Evolutionary conservation across 2,888 invertebrate species (phyloP), one percentile per base, ranked within the genome.

Genomic region (Tortrix viridana): DNA sequence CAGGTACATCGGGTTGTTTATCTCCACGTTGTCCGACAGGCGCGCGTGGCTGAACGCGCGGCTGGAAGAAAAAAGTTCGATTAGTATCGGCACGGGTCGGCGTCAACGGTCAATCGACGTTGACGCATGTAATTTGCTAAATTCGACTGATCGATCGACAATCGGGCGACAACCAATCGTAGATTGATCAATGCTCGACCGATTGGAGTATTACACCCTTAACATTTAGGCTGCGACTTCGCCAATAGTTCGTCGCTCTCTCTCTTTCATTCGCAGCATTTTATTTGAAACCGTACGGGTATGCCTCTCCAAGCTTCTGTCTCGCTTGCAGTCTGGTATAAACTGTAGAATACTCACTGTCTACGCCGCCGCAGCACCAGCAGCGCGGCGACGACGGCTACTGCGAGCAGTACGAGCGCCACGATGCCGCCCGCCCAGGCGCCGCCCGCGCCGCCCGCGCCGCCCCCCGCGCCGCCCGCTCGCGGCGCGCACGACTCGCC

Each of bases 1-100:
- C 74, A 96, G 94, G 86, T 96, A 97, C 95, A 97, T 97, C 26
- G 97, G 97, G 93, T 97, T 97, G 79, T 92, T 95, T 77, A 96
- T 96, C 92, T 96, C 97, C 78, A 97, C 96, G 86, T 96, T 96
- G 86, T 97, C 97, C 64, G 96, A 94, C 76, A 97, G 94, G 12
- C 97, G 93, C 65, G 96, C 95, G 89, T 97, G 97, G 72, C 95
- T 94, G 82, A 97, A 97, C 55, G 95, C 93, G 3, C 94, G 93
- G 75, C 95, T 95, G 79, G 3, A 41, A 49, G 20, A 43, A 65
- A 46, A 2, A 50, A 16, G 16, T 7, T 7, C 14, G 6, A n/a
- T n/a, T n/a, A n/a, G n/a, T n/a, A n/a, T n/a, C n/a, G n/a, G n/a
- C n/a, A n/a, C n/a, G n/a, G n/a, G n/a, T n/a, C n/a, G n/a, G n/a